phyloP scores from a whole-genome alignment of 2,113 vertebrate species.

The Rhinopithecus roxellana region DNA sequence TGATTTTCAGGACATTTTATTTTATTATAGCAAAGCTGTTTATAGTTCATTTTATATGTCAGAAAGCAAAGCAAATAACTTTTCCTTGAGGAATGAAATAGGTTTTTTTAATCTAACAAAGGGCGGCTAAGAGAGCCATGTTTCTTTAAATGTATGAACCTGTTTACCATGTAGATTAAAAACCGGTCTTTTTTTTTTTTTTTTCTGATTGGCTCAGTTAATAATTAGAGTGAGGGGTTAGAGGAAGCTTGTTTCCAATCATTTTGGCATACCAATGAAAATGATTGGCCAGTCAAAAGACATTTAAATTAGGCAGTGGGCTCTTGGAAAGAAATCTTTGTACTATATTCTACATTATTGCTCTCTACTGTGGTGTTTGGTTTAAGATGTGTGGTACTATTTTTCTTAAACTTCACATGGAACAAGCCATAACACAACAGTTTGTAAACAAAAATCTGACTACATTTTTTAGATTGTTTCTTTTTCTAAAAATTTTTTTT shows the following conservation, averaged over 20 bases:
- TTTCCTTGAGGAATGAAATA: constrained; percentile 38
- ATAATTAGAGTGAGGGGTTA: constrained; percentile 18
- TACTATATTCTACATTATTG: constrained; percentile 68
- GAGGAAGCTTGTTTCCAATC: constrained; percentile 65
- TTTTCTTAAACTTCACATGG: constrained; percentile 71
- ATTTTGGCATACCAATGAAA: constrained; percentile 64
- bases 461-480: constrained; percentile 69
- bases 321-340: constrained; percentile 74
- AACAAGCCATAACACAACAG: constrained; percentile 71
- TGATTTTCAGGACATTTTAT: constrained; percentile 47
- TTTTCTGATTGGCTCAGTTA: constrained; percentile 70
- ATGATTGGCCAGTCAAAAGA: constrained; percentile 72
- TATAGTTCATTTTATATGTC: background rate
- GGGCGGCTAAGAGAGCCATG: background rate
- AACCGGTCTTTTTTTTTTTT: constrained; percentile 72
- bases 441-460: constrained; percentile 73
- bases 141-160: constrained; percentile 61
- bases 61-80: constrained; percentile 56
- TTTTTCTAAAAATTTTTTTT: background rate
- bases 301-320: constrained; percentile 61
- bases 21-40: constrained; percentile 26
- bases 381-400: constrained; percentile 79
- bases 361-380: constrained; percentile 64
- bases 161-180: constrained; percentile 56
- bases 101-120: constrained; percentile 43